A percentile compares a stretch with the other conserved stretches of the same genome.
Evolutionary conservation across 2,113 vertebrate species (phyloP).

Genomic region (Gambusia affinis): DNA sequence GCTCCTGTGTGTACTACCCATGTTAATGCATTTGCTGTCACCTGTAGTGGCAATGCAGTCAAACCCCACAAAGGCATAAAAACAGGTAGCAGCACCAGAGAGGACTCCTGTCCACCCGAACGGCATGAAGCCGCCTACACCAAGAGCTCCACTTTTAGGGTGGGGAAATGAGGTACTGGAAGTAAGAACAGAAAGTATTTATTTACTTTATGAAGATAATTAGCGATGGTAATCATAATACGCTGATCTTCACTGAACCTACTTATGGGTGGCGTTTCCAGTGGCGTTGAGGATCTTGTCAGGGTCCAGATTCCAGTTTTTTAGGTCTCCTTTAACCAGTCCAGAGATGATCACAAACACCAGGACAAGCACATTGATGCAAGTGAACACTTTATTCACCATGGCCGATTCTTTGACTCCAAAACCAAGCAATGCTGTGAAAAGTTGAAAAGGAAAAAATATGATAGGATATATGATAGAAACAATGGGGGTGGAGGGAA

Average conservation of each 20-base stretch:
- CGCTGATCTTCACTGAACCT: slow-evolving; percentile 1
- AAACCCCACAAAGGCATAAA: slow-evolving; percentile 97
- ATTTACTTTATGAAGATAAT: background rate
- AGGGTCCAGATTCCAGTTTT: slow-evolving; percentile 89
- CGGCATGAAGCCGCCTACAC: slow-evolving; percentile 92
- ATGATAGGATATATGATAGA: background rate
- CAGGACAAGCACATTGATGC: slow-evolving; percentile 92
- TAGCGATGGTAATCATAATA: background rate
- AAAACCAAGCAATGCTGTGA: slow-evolving; percentile 87
- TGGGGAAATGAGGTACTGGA: slow-evolving; percentile 72
- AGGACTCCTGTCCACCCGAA: slow-evolving; percentile 90
- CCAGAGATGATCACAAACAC: slow-evolving; percentile 91
- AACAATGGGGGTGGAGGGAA: background rate
- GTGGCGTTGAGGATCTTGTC: slow-evolving; percentile 77
- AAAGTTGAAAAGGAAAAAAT: background rate
- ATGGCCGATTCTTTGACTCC: slow-evolving; percentile 96
- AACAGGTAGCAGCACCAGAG: slow-evolving; percentile 94
- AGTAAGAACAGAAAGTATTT: slow-evolving; percentile 5
- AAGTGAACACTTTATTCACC: slow-evolving; percentile 96
- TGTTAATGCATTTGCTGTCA: slow-evolving; percentile 50
- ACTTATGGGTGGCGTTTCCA: slow-evolving; percentile 60
- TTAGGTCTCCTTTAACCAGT: slow-evolving; percentile 89
- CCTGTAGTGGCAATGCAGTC: slow-evolving; percentile 98
- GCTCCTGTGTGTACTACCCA: background rate
- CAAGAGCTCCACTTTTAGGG: slow-evolving; percentile 45